Evolutionary conservation across 2,113 vertebrate genomes (phyloP).

Genomic region (Nansenia antarctica): DNA sequence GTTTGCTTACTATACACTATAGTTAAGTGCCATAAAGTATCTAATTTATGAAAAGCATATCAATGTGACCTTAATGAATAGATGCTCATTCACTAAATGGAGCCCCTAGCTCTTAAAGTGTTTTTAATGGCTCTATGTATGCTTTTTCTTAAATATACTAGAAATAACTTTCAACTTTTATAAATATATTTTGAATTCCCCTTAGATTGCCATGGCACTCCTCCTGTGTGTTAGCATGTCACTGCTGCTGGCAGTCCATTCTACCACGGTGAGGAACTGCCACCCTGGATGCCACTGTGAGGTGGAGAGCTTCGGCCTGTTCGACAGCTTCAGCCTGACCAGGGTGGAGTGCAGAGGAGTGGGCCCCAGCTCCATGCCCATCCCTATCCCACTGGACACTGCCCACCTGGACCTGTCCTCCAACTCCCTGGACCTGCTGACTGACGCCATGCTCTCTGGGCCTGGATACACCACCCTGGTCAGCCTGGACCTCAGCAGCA

Average conservation of each 20-base stretch:
- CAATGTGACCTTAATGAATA: background rate
- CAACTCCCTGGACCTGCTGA: constrained; percentile 84
- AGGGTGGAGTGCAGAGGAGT: constrained; percentile 89
- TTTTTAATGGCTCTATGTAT: background rate
- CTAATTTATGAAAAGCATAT: background rate
- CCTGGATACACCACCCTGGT: constrained; percentile 95
- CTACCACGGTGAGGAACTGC: constrained; percentile 77
- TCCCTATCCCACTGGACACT: constrained; percentile 93
- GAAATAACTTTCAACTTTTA: background rate
- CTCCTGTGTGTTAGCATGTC: constrained; percentile 57
- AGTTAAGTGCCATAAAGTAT: background rate
- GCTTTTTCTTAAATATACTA: background rate
- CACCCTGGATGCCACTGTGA: constrained; percentile 89
- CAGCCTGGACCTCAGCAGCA: constrained; percentile 91
- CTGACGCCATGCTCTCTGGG: constrained; percentile 86
- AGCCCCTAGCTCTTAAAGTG: background rate
- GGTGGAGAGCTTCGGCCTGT: constrained; percentile 94
- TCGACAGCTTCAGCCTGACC: constrained; percentile 96
- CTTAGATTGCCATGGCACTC: constrained; percentile 64
- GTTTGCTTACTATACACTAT: background rate
- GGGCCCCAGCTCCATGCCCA: constrained; percentile 79
- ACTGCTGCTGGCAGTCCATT: constrained; percentile 49
- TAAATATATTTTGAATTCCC: constrained; percentile 1
- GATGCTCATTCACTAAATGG: background rate
- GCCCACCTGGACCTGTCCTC: constrained; percentile 90